Evolutionary conservation across 2,888 invertebrate species (phyloP).

Genomic region (Sthenelais limicola): DNA sequence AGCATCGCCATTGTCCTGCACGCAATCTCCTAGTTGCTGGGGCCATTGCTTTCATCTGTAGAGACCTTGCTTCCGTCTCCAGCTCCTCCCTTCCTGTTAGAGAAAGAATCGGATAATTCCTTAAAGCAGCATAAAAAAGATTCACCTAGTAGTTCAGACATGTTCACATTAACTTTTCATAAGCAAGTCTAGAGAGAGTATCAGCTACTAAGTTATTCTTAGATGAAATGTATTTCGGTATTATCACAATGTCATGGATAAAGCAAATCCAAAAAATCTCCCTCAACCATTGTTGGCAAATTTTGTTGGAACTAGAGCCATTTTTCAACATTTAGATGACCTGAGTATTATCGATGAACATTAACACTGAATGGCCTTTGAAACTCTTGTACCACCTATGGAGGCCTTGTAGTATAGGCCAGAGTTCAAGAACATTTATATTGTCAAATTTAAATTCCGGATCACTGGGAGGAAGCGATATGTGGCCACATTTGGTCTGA

Average conservation of each 20-base stretch:
- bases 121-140: background rate
- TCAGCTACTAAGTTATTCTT: background rate
- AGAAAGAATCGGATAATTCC: background rate
- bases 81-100: background rate
- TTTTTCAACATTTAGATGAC: background rate
- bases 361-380: background rate
- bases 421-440: background rate
- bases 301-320: background rate
- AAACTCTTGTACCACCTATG: background rate
- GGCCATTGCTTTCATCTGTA: background rate
- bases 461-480: background rate
- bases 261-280: background rate
- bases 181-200: background rate
- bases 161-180: background rate
- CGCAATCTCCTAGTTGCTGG: background rate
- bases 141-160: background rate
- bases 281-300: background rate
- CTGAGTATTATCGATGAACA: background rate
- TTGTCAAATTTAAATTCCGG: background rate
- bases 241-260: background rate
- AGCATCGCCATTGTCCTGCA: background rate
- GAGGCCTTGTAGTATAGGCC: background rate
- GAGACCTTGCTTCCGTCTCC: background rate
- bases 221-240: background rate
- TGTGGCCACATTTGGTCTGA: background rate